Conservation (phyloP, 2,113 vertebrate species). For the Phrynosoma platyrhinos region DNA sequence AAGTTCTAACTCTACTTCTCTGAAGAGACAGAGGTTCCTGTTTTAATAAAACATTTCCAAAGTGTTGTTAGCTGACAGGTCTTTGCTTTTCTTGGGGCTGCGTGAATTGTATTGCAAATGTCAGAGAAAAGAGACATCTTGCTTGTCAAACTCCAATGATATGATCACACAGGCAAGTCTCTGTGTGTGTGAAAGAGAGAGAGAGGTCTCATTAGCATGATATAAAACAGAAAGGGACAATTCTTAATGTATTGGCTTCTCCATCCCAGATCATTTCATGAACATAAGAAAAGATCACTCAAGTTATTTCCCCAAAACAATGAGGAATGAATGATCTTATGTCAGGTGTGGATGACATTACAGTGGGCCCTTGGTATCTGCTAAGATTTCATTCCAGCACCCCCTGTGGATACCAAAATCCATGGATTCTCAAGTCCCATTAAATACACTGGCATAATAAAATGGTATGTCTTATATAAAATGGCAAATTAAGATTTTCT, state of each 20-base stretch:
- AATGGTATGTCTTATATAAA: no score
- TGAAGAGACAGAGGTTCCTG: not conserved
- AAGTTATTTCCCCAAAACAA: not conserved
- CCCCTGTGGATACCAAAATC: no score
- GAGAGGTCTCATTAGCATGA: not conserved
- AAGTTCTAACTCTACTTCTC: not conserved
- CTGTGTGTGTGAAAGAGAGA: not conserved
- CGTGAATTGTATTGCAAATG: rapidly evolving
- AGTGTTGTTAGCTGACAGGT: constrained; percentile 7
- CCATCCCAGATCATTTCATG: not conserved
- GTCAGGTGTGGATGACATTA: not conserved
- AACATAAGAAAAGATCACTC: not conserved
- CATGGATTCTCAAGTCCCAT: no score
- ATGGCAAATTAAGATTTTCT: no score
- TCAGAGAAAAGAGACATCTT: constrained; percentile 16
- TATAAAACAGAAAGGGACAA: not conserved
- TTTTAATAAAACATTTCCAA: constrained; percentile 29
- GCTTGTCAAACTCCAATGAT: constrained; percentile 25
- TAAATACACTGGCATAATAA: no score
- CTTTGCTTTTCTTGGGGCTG: constrained; percentile 21
- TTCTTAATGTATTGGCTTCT: not conserved
- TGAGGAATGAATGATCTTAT: not conserved
- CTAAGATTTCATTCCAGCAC: no score
- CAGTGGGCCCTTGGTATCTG: no score
- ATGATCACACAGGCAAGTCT: no score